phyloP scores from a whole-genome alignment of 2,888 invertebrate species.

The Pseudanteris insignis region DNA sequence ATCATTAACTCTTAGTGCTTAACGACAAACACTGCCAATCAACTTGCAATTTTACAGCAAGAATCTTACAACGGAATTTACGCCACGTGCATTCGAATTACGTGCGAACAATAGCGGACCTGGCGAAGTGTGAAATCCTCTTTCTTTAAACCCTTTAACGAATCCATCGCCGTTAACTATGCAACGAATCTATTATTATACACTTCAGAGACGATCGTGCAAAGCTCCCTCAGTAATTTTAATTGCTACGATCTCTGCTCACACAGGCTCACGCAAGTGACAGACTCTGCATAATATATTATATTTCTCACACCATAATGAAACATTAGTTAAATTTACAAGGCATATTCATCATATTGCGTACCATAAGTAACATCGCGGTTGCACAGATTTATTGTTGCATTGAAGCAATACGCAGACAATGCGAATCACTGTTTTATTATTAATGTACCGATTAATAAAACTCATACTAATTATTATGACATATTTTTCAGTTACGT shows the following conservation, averaged over 20 bases:
- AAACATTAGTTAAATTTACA: conserved; percentile 32
- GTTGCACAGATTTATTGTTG: not conserved
- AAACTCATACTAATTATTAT: no score
- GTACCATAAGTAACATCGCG: conserved; percentile 1
- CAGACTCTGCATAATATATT: conserved; percentile 42
- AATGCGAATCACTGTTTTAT: no score
- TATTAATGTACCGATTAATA: no score
- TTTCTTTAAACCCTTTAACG: conserved; percentile 49
- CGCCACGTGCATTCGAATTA: conserved; percentile 47
- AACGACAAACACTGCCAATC: conserved; percentile 42
- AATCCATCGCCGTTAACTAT: conserved; percentile 47
- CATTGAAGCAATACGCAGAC: not conserved
- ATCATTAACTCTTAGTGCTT: conserved; percentile 31
- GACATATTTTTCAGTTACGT: no score
- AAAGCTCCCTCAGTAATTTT: conserved; percentile 46
- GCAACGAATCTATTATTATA: conserved; percentile 48
- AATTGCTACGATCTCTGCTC: conserved; percentile 45
- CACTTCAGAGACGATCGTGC: conserved; percentile 47
- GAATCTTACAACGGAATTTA: conserved; percentile 45
- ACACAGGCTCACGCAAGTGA: conserved; percentile 38
- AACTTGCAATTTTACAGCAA: conserved; percentile 43
- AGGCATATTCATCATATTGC: conserved; percentile 10
- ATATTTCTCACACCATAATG: conserved; percentile 36
- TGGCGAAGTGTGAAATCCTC: conserved; percentile 47
- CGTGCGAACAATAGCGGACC: conserved; percentile 46